A percentile compares a stretch with the other conserved stretches of the same genome.
These are phyloP conservation scores for Labroides dimidiatus DNA, from an alignment of 2,797 vertebrate genomes.

Conservation along the genomic window DNA sequence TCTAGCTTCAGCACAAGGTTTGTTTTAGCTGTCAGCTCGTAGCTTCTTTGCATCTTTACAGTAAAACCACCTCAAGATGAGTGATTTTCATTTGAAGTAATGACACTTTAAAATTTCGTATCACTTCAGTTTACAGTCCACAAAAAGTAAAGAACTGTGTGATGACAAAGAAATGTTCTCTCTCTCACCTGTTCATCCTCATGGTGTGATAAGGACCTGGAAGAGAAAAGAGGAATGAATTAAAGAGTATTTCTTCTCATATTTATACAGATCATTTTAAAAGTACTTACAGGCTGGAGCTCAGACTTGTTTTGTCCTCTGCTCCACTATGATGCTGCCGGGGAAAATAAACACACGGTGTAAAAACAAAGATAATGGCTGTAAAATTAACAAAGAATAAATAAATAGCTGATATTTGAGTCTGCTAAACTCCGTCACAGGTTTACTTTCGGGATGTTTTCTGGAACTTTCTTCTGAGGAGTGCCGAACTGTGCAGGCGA, in stretches of 20 bases:
- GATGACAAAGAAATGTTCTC: not conserved
- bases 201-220: conserved; percentile 78
- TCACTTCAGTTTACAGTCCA: not conserved
- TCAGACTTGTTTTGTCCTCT: conserved; percentile 81
- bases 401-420: not conserved
- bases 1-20: too few species aligned
- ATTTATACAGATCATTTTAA: not conserved
- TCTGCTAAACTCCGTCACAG: not conserved
- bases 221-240: not conserved
- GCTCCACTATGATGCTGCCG: conserved; percentile 21
- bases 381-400: not conserved
- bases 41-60: not conserved
- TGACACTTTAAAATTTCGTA: too few species aligned
- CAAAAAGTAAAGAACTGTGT: not conserved
- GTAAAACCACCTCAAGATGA: too few species aligned
- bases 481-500: conserved; percentile 50
- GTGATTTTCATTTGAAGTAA: too few species aligned
- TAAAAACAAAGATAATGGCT: not conserved
- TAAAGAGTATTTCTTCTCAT: not conserved
- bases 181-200: conserved; percentile 78
- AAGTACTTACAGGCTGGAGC: conserved; percentile 82
- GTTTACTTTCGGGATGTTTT: conserved; percentile 55
- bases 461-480: conserved; percentile 60
- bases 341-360: not conserved
- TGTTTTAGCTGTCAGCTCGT: not conserved